Conservation (phyloP, 2,888 invertebrate genomes). For the Trichacis sp. region DNA sequence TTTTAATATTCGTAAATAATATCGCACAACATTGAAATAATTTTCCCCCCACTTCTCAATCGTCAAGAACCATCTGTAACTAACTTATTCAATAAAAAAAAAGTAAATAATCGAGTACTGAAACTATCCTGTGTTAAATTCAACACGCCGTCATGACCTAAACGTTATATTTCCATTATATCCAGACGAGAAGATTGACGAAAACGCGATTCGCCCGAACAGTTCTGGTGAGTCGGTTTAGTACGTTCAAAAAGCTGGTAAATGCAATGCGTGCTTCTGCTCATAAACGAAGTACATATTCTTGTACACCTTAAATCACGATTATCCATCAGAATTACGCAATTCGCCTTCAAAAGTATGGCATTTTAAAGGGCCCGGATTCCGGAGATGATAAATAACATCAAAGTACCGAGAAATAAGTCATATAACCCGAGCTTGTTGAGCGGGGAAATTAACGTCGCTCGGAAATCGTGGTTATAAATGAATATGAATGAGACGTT, state of each 20-base stretch:
- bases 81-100: too few relatives aligned
- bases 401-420: background rate
- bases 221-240: slow-evolving; percentile 57
- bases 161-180: slow-evolving; percentile 49
- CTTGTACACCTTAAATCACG: slow-evolving; percentile 22
- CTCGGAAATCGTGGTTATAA: slow-evolving; percentile 11
- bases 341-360: background rate
- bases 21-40: too few relatives aligned
- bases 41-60: too few relatives aligned
- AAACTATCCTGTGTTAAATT: too few relatives aligned
- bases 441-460: background rate
- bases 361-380: background rate
- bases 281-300: slow-evolving; percentile 13
- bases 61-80: too few relatives aligned
- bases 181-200: slow-evolving; percentile 60
- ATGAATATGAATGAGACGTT: slow-evolving; percentile 20
- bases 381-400: background rate
- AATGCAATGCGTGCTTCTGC: slow-evolving; percentile 38
- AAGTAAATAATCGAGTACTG: too few relatives aligned
- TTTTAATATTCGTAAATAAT: too few relatives aligned
- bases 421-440: background rate
- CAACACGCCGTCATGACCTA: too few relatives aligned
- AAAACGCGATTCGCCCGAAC: slow-evolving; percentile 62
- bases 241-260: slow-evolving; percentile 39
- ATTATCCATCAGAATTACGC: slow-evolving; percentile 10